Evolutionary conservation across 2,113 vertebrate species (phyloP).

Genomic region (Spheniscus mendiculus): DNA sequence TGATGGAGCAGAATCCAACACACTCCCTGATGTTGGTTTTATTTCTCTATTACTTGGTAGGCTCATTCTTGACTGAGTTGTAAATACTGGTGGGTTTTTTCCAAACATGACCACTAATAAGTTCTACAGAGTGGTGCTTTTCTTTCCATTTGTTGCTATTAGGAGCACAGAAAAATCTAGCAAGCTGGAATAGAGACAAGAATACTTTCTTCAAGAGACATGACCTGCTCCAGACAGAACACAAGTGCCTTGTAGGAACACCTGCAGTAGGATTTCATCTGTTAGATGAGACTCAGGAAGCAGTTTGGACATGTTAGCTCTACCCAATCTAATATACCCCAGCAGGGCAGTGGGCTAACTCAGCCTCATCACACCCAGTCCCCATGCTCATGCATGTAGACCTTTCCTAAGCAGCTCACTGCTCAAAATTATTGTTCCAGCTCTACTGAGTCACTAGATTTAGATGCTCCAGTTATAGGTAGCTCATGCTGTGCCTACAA

Average conservation of each 20-base stretch:
- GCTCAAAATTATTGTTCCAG: background rate
- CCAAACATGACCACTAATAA: background rate
- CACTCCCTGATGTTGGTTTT: background rate
- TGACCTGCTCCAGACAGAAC: background rate
- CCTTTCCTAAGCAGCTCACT: background rate
- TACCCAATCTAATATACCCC: background rate
- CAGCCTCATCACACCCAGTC: background rate
- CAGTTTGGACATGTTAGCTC: background rate
- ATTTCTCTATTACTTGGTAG: background rate
- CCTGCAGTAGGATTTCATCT: background rate
- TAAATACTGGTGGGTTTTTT: background rate
- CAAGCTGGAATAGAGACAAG: fast-evolving
- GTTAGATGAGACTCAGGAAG: background rate
- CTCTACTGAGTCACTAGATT: background rate
- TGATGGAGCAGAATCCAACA: background rate
- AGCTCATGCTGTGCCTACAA: background rate
- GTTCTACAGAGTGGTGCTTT: background rate
- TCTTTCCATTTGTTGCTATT: background rate
- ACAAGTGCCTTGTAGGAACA: background rate
- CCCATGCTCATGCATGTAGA: fast-evolving
- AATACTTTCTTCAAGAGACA: background rate
- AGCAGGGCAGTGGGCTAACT: background rate
- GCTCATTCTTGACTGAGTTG: background rate
- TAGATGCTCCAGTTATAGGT: background rate
- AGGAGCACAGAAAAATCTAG: background rate